A percentile compares a stretch with the other conserved stretches of the same genome.
phyloP scores from a whole-genome alignment of 1,140 invertebrate species.

The Cardiocondyla obscurior region DNA sequence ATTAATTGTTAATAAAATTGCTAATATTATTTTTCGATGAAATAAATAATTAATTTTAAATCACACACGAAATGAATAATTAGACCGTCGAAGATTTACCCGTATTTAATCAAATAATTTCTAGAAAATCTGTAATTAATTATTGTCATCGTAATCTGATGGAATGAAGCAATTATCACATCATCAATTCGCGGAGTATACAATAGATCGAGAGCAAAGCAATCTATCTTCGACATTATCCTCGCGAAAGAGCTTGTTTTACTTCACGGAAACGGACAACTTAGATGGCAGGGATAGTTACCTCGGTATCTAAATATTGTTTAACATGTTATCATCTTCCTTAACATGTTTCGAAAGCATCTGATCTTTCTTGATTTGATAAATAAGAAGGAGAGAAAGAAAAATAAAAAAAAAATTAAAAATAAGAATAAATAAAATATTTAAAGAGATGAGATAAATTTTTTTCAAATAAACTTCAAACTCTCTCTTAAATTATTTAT shows the following conservation, averaged over 20 bases:
- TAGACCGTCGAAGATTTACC: background rate
- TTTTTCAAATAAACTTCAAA: background rate
- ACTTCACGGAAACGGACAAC: background rate
- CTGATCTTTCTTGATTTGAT: background rate
- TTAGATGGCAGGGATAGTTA: slow-evolving; percentile 13
- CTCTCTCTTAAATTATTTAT: background rate
- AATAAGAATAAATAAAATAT: background rate
- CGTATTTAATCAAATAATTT: background rate
- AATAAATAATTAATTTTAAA: background rate
- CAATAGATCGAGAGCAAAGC: slow-evolving; percentile 30
- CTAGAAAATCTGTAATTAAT: slow-evolving; percentile 22
- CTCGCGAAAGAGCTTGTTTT: slow-evolving; percentile 1
- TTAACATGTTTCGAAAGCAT: background rate
- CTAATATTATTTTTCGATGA: background rate
- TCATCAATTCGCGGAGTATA: slow-evolving; percentile 11
- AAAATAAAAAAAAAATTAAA: background rate
- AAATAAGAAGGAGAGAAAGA: background rate
- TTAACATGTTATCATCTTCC: background rate
- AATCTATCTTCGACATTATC: slow-evolving; percentile 6
- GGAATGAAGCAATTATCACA: slow-evolving; percentile 13
- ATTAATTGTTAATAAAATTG: background rate
- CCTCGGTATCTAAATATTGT: background rate
- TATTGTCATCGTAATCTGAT: background rate
- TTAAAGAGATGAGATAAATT: background rate
- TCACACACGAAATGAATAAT: background rate